phyloP scores from a whole-genome alignment of 2,113 vertebrate species.

The Gambusia affinis region DNA sequence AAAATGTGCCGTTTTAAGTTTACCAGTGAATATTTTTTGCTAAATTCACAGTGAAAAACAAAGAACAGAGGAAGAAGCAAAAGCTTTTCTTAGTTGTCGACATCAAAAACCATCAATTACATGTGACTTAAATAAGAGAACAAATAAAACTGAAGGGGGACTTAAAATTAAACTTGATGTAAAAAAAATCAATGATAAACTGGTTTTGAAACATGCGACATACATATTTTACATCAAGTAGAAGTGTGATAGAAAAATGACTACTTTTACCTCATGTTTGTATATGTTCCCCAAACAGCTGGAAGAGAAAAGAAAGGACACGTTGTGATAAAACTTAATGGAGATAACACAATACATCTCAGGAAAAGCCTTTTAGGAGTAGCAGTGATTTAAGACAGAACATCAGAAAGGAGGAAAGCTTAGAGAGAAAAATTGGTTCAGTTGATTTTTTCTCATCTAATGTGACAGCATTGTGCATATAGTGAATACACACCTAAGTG shows the following conservation, averaged over 20 bases:
- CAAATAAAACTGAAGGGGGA: background rate
- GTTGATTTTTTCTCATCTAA: no score
- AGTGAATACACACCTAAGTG: no score
- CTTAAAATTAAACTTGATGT: background rate
- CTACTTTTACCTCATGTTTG: conserved; percentile 79
- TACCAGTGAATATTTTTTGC: background rate
- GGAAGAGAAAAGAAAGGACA: conserved; percentile 47
- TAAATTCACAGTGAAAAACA: background rate
- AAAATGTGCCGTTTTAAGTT: background rate
- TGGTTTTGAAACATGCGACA: no score
- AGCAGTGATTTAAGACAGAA: background rate
- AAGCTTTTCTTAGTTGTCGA: background rate
- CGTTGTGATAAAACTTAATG: background rate
- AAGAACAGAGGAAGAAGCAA: background rate
- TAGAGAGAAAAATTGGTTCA: no score
- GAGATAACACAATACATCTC: no score
- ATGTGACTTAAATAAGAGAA: background rate
- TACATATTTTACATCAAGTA: background rate
- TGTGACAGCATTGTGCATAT: no score
- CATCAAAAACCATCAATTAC: background rate
- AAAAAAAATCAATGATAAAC: no score
- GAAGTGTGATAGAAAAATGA: background rate
- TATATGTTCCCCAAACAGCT: conserved; percentile 85
- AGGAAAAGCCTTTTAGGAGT: background rate
- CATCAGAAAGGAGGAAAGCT: no score